Percentiles rank a stretch among this genome's conserved stretches.
These are phyloP conservation scores for Notocelia uddmanniana DNA, from an alignment of 2,888 invertebrate genomes.

Conservation along the genomic window DNA sequence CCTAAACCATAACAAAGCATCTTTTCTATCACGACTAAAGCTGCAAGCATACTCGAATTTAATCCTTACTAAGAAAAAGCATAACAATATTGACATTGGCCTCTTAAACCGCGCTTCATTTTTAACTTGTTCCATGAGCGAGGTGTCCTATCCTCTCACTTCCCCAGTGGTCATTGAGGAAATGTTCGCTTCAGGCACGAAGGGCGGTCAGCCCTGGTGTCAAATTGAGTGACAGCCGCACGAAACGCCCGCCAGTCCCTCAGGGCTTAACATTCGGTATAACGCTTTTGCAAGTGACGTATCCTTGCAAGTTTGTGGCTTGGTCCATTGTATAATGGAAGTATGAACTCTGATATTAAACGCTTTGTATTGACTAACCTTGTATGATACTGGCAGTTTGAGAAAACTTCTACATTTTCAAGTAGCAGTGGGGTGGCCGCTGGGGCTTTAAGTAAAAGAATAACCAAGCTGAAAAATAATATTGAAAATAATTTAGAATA, in stretches of 20 bases:
- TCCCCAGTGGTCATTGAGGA: conserved; percentile 63
- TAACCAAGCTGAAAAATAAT: not conserved
- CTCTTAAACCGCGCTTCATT: conserved; percentile 14
- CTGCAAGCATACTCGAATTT: too few relatives aligned
- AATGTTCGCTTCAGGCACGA: conserved; percentile 52
- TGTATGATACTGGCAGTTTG: conserved; percentile 1
- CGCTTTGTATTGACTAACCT: not conserved
- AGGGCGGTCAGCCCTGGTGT: conserved; percentile 59
- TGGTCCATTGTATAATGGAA: conserved; percentile 11
- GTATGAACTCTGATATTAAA: conserved; percentile 15
- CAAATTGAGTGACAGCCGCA: conserved; percentile 63
- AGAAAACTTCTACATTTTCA: not conserved
- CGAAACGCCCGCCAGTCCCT: conserved; percentile 47
- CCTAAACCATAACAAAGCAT: not conserved
- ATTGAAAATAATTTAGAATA: not conserved
- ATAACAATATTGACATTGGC: not conserved
- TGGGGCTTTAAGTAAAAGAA: not conserved
- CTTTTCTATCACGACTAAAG: not conserved
- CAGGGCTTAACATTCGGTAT: conserved; percentile 33
- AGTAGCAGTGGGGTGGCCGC: not conserved
- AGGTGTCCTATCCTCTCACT: conserved; percentile 70
- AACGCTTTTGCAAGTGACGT: conserved; percentile 40
- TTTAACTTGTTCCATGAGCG: conserved; percentile 22
- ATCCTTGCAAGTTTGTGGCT: conserved; percentile 20
- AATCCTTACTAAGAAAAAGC: too few relatives aligned